Base-by-base conservation (phyloP, 2,797 vertebrate species). In the Onychomys torridus region DNA sequence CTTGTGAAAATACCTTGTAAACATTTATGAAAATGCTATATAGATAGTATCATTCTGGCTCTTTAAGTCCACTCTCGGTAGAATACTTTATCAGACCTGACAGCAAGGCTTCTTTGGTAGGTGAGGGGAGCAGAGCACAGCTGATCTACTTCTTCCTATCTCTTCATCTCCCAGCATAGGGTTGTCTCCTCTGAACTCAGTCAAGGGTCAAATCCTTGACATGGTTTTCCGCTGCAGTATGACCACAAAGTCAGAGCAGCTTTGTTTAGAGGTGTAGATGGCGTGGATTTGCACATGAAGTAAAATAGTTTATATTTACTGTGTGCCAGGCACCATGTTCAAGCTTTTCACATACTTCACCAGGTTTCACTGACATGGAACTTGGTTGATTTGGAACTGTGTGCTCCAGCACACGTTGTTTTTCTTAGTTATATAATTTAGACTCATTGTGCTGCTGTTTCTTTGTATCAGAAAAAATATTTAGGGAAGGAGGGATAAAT, bases 1-100 rank as follows among this genome's bases (percentile, higher is more conserved):
- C 83, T 67, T 97, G 34, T 95, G 82, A 96, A 94, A 93, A 37
- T 71, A 75, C 23, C 93, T 95, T 95, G 76, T 91, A 90, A 96
- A 90, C 13, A 69, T 93, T 96, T 91, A 59, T 86, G 46, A 94
- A 97, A 93, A 76, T 86, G 34, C 34, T 71, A 71, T 95, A 67
- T 75, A 69, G 84, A 86, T 91, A 83, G 21, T 79, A 63, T 84
- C 55, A 89, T 94, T 37, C 61, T 79, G 59, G 19, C 19, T 59
- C 89, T 59, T 92, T 93, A 87, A 59, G 37, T 71, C 52, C 43
- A 27, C 40, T 92, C 37, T 91, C 84, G 37, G 14, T 89, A 46
- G 89, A 92, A 77, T 81, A 79, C 19, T n/a, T 92, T 63, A 93
- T 89, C n/a, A 82, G 88, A 93, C 69, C 63, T 78, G 12, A 91